Evolutionary conservation across 1,140 invertebrate species (phyloP).

Genomic region (Pteromalus puparum): DNA sequence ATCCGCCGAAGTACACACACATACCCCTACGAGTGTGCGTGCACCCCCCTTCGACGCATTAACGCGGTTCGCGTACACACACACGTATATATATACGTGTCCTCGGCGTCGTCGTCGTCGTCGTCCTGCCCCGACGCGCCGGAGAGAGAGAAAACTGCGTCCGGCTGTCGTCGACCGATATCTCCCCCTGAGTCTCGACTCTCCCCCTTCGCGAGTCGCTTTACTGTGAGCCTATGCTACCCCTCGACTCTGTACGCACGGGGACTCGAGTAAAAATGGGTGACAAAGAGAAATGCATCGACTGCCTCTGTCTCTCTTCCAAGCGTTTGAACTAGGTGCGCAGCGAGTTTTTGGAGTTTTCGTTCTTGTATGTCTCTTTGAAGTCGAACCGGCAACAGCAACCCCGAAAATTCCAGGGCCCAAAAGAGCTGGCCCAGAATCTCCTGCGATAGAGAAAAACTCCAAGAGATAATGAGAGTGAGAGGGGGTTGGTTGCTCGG

Average conservation of each 20-base stretch:
- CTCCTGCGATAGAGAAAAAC: neutral
- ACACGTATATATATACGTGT: neutral
- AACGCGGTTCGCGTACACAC: neutral
- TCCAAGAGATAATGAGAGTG: constrained; percentile 6
- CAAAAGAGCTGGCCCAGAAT: too few species aligned
- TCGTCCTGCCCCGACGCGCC: neutral
- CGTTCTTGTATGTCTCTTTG: too few species aligned
- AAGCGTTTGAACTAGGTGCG: neutral
- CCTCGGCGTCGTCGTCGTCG: neutral
- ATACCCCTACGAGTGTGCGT: too few species aligned
- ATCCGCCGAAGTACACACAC: neutral
- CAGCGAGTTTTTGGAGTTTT: too few species aligned
- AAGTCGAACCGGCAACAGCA: too few species aligned
- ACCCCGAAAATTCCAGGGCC: too few species aligned
- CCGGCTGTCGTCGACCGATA: constrained; percentile 54
- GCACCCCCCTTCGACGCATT: neutral
- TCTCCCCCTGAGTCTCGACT: constrained; percentile 52
- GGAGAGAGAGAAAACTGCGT: neutral
- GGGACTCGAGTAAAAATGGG: neutral
- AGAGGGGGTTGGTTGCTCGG: neutral
- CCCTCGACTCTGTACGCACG: constrained; percentile 2
- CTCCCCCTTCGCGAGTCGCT: constrained; percentile 6
- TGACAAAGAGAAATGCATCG: constrained; percentile 2
- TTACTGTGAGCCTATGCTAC: neutral
- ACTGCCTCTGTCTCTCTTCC: neutral